Percentiles rank a stretch among this genome's conserved stretches.
Conservation (phyloP, 2,888 invertebrate genomes). For the Plebejus melissa region DNA sequence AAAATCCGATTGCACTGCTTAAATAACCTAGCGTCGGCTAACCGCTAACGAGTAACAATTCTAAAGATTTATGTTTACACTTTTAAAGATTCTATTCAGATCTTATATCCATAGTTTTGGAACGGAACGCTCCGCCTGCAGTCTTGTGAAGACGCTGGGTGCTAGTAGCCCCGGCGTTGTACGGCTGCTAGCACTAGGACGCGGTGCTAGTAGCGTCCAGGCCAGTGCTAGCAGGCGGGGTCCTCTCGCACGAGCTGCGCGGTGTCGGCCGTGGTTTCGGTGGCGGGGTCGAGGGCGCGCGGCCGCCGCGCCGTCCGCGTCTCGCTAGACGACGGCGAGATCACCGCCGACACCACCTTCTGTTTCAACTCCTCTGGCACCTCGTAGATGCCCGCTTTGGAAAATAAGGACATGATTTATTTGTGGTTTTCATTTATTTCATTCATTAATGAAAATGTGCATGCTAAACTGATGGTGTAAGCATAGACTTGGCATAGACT, state of each 20-base stretch:
- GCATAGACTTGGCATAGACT: no score
- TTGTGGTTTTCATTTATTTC: neutral
- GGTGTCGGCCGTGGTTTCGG: constrained; percentile 94
- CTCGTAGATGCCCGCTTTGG: constrained; percentile 85
- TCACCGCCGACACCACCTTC: constrained; percentile 85
- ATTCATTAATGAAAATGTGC: no score
- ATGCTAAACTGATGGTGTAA: no score
- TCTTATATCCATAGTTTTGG: neutral
- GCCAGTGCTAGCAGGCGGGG: constrained; percentile 72
- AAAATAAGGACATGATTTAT: neutral
- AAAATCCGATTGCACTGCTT: neutral
- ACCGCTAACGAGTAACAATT: neutral
- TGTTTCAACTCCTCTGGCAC: constrained; percentile 87
- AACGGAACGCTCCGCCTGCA: neutral
- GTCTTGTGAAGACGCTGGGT: neutral
- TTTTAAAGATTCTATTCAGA: neutral
- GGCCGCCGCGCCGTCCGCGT: constrained; percentile 85
- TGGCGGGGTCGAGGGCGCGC: constrained; percentile 90
- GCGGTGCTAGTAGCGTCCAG: constrained; percentile 29
- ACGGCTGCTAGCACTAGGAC: constrained; percentile 28
- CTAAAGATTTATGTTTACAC: neutral
- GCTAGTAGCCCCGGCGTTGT: neutral
- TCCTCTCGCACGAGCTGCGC: constrained; percentile 94
- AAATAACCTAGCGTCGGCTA: neutral
- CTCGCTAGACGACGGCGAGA: constrained; percentile 89